Percentiles rank a stretch among this genome's conserved stretches.
Evolutionary conservation across 2,888 invertebrate genomes (phyloP).

Genomic region (Drosophila borborema): DNA sequence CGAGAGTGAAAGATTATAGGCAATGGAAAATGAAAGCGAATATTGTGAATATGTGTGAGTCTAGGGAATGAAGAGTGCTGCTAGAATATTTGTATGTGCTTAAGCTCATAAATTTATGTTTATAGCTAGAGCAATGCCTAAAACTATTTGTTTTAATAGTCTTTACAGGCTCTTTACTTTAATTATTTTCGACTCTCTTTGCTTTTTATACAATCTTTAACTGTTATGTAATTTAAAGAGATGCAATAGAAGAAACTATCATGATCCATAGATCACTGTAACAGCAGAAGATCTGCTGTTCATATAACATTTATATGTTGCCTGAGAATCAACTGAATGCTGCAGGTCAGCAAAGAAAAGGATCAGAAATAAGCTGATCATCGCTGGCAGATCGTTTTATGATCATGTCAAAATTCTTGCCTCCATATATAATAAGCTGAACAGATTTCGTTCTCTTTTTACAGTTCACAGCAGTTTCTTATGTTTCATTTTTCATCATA

Average conservation of each 20-base stretch:
- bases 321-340: neutral
- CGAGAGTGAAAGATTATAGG: neutral
- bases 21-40: neutral
- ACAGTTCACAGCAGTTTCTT: neutral
- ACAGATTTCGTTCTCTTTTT: too few species aligned
- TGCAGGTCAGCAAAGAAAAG: neutral
- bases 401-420: neutral
- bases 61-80: neutral
- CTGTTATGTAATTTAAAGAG: too few species aligned
- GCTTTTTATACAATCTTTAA: too few species aligned
- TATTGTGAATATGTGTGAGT: neutral
- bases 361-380: neutral
- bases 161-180: too few species aligned
- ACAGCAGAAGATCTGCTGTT: neutral
- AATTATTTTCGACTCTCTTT: too few species aligned
- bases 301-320: neutral
- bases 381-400: neutral
- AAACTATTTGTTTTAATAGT: neutral
- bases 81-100: neutral
- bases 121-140: neutral
- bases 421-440: neutral
- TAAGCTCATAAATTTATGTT: neutral
- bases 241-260: neutral
- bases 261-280: neutral
- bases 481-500: neutral